Percentiles rank a stretch among this genome's conserved stretches.
Conservation (phyloP, 2,888 invertebrate genomes). For the Chrysolina haemoptera region DNA sequence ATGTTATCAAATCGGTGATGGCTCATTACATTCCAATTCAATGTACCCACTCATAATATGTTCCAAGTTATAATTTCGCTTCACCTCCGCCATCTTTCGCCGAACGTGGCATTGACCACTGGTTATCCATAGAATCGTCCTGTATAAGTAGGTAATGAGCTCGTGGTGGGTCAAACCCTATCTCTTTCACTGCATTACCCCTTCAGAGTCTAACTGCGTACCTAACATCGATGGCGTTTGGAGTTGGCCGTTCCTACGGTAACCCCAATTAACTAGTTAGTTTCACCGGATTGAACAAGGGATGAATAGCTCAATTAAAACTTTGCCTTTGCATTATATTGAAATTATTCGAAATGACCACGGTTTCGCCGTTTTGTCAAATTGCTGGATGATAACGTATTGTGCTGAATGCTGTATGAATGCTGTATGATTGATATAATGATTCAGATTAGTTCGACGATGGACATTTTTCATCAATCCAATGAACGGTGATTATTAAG, state of each 20-base stretch:
- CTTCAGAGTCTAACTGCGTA: neutral
- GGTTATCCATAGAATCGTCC: neutral
- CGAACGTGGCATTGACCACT: no score
- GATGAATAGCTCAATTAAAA: constrained; percentile 48
- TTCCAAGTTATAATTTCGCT: no score
- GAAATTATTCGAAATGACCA: constrained; percentile 18
- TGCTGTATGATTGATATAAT: no score
- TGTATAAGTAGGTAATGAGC: neutral
- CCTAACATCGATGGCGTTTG: constrained; percentile 29
- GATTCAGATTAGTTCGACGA: no score
- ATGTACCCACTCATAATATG: no score
- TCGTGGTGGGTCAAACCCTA: constrained; percentile 24
- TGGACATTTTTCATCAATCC: no score
- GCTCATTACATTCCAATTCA: no score
- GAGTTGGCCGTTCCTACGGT: constrained; percentile 33
- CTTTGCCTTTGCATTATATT: constrained; percentile 29
- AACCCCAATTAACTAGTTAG: constrained; percentile 45
- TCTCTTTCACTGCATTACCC: constrained; percentile 40
- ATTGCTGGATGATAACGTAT: constrained; percentile 7
- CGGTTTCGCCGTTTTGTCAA: constrained; percentile 7
- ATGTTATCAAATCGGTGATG: no score
- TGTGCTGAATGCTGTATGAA: constrained; percentile 19
- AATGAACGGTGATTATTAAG: no score
- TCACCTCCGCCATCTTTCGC: no score
- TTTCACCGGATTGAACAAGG: constrained; percentile 44